A percentile compares a stretch with the other conserved stretches of the same genome.
phyloP scores from a whole-genome alignment of 2,888 invertebrate genomes.

The Agrochola circellaris region DNA sequence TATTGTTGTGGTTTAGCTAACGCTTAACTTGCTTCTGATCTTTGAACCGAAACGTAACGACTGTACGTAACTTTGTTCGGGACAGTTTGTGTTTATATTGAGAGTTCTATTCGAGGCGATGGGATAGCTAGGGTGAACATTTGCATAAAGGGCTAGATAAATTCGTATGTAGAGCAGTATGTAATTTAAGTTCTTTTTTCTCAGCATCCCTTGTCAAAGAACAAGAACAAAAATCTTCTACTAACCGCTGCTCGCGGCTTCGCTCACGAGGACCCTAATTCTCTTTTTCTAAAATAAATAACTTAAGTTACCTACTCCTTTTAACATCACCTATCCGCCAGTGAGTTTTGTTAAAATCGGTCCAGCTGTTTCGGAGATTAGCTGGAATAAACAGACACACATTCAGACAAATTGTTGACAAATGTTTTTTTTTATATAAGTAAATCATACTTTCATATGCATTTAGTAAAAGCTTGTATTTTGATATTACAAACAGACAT shows the following conservation, averaged over 20 bases:
- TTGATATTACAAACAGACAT: too few species aligned
- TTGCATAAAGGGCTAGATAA: conserved; percentile 25
- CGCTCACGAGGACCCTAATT: too few species aligned
- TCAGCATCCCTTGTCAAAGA: not conserved
- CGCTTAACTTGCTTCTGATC: conserved; percentile 42
- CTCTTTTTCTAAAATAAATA: too few species aligned
- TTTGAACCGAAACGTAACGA: conserved; percentile 47
- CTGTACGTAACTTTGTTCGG: conserved; percentile 50
- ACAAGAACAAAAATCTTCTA: not conserved
- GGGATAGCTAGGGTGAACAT: conserved; percentile 28
- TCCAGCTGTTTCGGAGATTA: not conserved
- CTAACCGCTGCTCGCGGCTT: not conserved
- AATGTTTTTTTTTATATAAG: too few species aligned
- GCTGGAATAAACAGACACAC: not conserved
- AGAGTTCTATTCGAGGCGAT: conserved; percentile 28
- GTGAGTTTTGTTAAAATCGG: not conserved
- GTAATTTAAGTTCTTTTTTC: not conserved
- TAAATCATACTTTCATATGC: not conserved
- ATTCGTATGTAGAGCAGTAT: conserved; percentile 18
- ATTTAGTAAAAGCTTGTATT: too few species aligned
- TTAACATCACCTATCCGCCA: not conserved
- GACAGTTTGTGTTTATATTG: conserved; percentile 53
- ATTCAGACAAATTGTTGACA: not conserved
- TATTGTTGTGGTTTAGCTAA: conserved; percentile 44
- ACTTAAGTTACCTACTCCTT: not conserved